Evolutionary conservation across 2,113 vertebrate species (phyloP).

Genomic region (Phyllostomus hastatus): DNA sequence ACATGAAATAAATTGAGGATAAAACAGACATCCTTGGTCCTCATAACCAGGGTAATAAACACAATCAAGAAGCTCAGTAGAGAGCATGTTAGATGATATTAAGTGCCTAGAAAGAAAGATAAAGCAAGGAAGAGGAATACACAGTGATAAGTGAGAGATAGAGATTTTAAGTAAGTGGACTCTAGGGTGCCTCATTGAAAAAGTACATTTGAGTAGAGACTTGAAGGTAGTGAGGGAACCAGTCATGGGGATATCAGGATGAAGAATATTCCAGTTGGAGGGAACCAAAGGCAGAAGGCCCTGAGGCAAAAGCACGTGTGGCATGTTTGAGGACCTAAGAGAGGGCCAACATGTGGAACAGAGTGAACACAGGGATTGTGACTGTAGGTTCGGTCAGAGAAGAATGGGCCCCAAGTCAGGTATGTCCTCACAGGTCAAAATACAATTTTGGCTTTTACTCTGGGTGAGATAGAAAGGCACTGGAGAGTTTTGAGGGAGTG

Average conservation of each 20-base stretch:
- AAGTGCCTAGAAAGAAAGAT: not conserved
- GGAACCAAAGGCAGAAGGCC: not conserved
- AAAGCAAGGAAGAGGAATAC: not conserved
- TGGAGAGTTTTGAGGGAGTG: not conserved
- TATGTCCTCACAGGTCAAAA: not conserved
- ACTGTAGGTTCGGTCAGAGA: not conserved
- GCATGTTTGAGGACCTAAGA: not conserved
- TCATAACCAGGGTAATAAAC: not conserved
- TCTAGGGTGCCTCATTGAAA: not conserved
- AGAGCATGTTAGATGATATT: not conserved
- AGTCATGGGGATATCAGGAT: not conserved
- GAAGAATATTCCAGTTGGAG: not conserved
- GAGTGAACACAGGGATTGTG: not conserved
- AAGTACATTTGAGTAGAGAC: not conserved
- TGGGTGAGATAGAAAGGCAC: not conserved
- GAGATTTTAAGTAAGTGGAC: not conserved
- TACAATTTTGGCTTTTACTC: not conserved
- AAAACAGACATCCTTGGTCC: not conserved
- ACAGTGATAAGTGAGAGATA: not conserved
- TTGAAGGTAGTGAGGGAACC: not conserved
- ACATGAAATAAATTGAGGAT: not conserved
- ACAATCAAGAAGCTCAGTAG: not conserved
- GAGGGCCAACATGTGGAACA: not conserved
- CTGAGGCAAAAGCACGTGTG: not conserved
- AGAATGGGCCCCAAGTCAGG: accelerated